Percentiles rank a stretch among this genome's conserved stretches.
phyloP scores from a whole-genome alignment of 2,113 vertebrate species.

The Pelobates fuscus region DNA sequence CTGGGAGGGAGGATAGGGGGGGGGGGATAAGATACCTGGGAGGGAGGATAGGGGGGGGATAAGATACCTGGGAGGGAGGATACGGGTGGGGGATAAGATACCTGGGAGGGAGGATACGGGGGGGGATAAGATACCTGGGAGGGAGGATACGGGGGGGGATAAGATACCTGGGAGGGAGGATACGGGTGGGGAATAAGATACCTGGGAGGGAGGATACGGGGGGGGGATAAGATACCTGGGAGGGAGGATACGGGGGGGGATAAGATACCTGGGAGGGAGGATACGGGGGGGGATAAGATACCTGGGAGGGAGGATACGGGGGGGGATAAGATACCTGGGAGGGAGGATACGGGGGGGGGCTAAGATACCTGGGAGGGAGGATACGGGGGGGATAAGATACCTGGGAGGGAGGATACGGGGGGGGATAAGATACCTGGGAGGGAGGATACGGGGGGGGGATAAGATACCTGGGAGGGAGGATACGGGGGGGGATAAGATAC shows the following conservation, averaged over 20 bases:
- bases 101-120: too few species aligned
- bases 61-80: too few species aligned
- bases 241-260: neutral
- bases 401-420: too few species aligned
- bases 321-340: neutral
- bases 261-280: neutral
- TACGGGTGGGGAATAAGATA: neutral
- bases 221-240: neutral
- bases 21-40: too few species aligned
- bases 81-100: too few species aligned
- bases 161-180: neutral
- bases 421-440: too few species aligned
- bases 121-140: neutral
- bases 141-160: neutral
- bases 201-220: neutral
- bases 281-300: neutral
- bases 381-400: too few species aligned
- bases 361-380: fast-evolving
- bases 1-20: too few species aligned
- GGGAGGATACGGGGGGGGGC: neutral
- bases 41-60: too few species aligned
- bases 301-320: neutral
- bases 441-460: neutral
- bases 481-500: too few species aligned
- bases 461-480: neutral